Conservation (phyloP, 2,113 vertebrate species). For the Pao palembangensis region DNA sequence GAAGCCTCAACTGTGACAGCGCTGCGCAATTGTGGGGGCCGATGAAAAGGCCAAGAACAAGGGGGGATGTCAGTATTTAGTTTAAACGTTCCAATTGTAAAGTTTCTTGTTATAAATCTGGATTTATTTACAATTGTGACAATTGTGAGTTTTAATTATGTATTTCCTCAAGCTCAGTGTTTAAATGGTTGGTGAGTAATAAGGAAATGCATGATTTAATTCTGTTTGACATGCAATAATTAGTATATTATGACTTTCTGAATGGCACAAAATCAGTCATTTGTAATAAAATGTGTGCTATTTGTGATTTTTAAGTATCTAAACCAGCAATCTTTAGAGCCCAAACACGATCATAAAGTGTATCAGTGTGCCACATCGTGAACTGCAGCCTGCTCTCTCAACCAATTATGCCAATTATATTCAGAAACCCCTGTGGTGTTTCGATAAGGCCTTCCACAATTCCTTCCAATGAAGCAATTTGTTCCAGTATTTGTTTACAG, state of each 20-base stretch:
- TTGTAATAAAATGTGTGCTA: background rate
- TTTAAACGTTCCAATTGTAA: constrained; percentile 18
- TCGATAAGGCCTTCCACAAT: constrained; percentile 72
- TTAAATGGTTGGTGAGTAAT: background rate
- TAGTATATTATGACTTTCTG: background rate
- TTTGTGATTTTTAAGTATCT: constrained; percentile 32
- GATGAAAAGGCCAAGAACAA: constrained; percentile 24
- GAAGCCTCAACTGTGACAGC: constrained; percentile 13
- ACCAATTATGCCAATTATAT: constrained; percentile 70
- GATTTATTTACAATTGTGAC: background rate
- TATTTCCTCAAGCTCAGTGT: background rate
- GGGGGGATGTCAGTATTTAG: constrained; percentile 13
- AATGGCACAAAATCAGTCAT: background rate
- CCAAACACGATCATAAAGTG: constrained; percentile 54
- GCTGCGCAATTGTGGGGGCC: constrained; percentile 19
- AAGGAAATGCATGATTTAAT: background rate
- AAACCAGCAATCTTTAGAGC: constrained; percentile 38
- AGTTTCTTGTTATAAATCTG: constrained; percentile 3
- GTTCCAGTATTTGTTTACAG: constrained; percentile 74
- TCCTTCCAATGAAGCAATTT: constrained; percentile 71
- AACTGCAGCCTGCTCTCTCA: constrained; percentile 56
- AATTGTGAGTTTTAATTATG: background rate
- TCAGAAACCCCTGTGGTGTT: constrained; percentile 68
- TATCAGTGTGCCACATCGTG: constrained; percentile 58
- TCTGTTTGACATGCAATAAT: too few species aligned